Evolutionary conservation across 2,888 invertebrate genomes (phyloP).

Genomic region (Thecophora atra): DNA sequence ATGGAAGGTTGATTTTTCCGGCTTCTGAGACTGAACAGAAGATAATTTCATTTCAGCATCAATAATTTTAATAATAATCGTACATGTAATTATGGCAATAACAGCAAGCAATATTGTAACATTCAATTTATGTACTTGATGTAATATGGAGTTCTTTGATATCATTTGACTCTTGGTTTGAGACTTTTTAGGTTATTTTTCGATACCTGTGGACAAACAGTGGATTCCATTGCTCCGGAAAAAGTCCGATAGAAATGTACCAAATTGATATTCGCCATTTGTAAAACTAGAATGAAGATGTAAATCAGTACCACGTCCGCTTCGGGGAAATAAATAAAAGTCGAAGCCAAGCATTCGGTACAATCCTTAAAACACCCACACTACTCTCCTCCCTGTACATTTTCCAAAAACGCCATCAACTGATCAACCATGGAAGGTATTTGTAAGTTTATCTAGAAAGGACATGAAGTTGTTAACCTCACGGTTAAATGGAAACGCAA

Average conservation of each 20-base stretch:
- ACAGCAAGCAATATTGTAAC: too few relatives aligned
- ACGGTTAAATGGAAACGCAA: not conserved
- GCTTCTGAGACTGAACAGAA: too few relatives aligned
- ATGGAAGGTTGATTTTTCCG: too few relatives aligned
- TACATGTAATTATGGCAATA: too few relatives aligned
- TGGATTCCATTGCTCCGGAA: too few relatives aligned
- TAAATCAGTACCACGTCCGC: not conserved
- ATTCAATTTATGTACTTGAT: too few relatives aligned
- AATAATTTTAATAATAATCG: too few relatives aligned
- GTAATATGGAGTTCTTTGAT: too few relatives aligned
- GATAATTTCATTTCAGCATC: too few relatives aligned
- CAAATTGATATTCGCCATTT: not conserved
- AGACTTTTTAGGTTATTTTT: too few relatives aligned
- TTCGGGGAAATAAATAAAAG: constrained; percentile 23
- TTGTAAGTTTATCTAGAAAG: not conserved
- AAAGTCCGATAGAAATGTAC: not conserved
- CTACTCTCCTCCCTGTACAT: not conserved
- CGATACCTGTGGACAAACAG: not conserved
- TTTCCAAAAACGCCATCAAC: not conserved
- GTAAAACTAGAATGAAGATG: constrained; percentile 19
- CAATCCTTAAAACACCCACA: not conserved
- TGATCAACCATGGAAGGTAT: not conserved
- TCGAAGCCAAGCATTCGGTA: constrained; percentile 4
- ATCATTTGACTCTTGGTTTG: too few relatives aligned
- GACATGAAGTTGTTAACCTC: constrained; percentile 20